These are phyloP conservation scores for Antheraea pernyi DNA, from an alignment of 1,140 invertebrate species.

Conservation along the genomic window DNA sequence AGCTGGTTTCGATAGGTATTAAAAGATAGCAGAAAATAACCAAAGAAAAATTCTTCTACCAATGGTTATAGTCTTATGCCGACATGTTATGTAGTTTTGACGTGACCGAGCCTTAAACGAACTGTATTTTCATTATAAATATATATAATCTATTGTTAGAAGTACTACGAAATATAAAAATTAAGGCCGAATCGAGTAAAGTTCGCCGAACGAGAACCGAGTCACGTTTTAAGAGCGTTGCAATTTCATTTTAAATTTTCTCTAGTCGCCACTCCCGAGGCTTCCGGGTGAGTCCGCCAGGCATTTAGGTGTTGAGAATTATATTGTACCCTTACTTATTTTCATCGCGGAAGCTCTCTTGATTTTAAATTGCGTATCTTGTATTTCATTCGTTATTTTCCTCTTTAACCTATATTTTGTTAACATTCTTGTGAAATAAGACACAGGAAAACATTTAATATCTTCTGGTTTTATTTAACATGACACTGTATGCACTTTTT, in stretches of 20 bases:
- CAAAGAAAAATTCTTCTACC: too few relatives aligned
- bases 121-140: too few relatives aligned
- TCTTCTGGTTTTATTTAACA: too few relatives aligned
- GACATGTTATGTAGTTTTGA: too few relatives aligned
- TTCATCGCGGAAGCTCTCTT: constrained; percentile 10
- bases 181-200: constrained; percentile 18
- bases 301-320: constrained; percentile 22
- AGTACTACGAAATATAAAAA: constrained; percentile 9
- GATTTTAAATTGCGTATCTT: constrained; percentile 13
- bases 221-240: constrained; percentile 29
- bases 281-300: constrained; percentile 18
- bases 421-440: neutral
- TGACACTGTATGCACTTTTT: too few relatives aligned
- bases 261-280: constrained; percentile 19
- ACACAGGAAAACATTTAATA: too few relatives aligned
- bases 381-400: neutral
- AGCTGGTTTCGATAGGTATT: too few relatives aligned
- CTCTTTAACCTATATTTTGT: neutral
- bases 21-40: too few relatives aligned
- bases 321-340: constrained; percentile 20
- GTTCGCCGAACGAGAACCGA: constrained; percentile 12
- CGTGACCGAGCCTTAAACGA: too few relatives aligned
- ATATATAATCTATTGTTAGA: too few relatives aligned
- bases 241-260: constrained; percentile 36
- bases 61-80: too few relatives aligned